Base-by-base conservation (phyloP, 2,797 vertebrate species). In the Paramormyrops hopkinsi region DNA sequence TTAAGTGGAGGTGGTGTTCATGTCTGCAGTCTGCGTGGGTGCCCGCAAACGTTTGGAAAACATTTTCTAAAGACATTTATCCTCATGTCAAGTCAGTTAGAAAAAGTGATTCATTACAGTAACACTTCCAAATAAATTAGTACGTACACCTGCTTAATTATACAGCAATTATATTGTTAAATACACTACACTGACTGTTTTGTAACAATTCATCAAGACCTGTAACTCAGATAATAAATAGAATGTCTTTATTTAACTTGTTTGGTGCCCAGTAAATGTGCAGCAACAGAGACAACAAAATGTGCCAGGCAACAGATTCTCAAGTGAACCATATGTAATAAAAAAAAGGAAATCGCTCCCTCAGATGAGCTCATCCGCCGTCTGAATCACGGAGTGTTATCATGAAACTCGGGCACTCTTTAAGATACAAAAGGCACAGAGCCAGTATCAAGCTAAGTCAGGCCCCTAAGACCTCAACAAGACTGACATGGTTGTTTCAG, bases 31-130 rank as follows among this genome's bases (percentile, higher is more conserved):
- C 48, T 86, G 89, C 37, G 93, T 92, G 93, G 93, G 94, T 90
- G 89, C 93, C 88, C 89, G 92, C 92, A 89, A 91, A 93, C 93
- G 92, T 94, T 94, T 93, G 92, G 92, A 91, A 93, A 94, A 94
- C 93, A 93, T 92, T 93, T 93, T 93, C 51, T 90, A 91, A 93
- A 88, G 92, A 90, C 88, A 56, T 89, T 94, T 94, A 93, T 93
- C 12, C 90, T 54, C 91, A 89, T 83, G 69, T 88, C 79, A 17
- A 86, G 56, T 89, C 83, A 51, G 46, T 44, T 29, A 89, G 59
- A 69, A 41, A 56, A 84, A 83, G 79, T 29, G 79, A 50, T 29
- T 89, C 82, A 84, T 89, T 86, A 69, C 54, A 50, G 59, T 89
- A 89, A 86, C 88, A 89, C 59, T 89, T 69, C 41, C 53, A 56